Evolutionary conservation across 2,888 invertebrate species (phyloP).

Genomic region (Drosophila bunnanda): DNA sequence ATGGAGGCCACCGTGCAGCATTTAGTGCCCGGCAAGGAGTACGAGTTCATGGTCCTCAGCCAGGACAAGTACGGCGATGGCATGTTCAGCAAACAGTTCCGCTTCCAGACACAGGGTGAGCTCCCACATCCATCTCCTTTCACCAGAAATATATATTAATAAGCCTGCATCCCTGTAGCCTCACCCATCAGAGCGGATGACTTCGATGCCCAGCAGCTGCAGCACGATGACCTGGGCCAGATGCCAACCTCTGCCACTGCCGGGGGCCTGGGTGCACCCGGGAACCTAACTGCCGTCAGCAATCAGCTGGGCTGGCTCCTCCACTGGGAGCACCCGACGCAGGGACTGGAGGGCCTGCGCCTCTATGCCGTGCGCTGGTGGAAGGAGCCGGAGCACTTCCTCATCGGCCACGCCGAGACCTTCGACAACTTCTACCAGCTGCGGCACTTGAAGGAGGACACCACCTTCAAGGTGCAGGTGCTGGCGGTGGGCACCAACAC

Average conservation of each 20-base stretch:
- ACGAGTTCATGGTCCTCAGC: slow-evolving; percentile 96
- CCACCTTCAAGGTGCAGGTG: slow-evolving; percentile 90
- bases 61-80: slow-evolving; percentile 95
- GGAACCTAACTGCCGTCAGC: slow-evolving; percentile 89
- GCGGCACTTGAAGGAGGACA: slow-evolving; percentile 89
- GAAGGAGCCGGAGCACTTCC: slow-evolving; percentile 87
- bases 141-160: neutral
- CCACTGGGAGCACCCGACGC: slow-evolving; percentile 89
- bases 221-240: slow-evolving; percentile 56
- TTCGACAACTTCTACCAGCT: slow-evolving; percentile 90
- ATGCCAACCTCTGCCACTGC: slow-evolving; percentile 37
- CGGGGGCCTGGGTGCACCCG: slow-evolving; percentile 85
- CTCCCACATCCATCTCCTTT: neutral
- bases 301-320: slow-evolving; percentile 91
- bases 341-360: slow-evolving; percentile 86
- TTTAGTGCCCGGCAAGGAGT: slow-evolving; percentile 90
- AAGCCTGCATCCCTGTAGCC: slow-evolving; percentile 20
- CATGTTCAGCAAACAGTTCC: slow-evolving; percentile 93
- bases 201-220: slow-evolving; percentile 56
- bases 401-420: slow-evolving; percentile 89
- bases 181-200: slow-evolving; percentile 54
- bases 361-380: slow-evolving; percentile 90
- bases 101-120: slow-evolving; percentile 89
- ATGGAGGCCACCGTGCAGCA: slow-evolving; percentile 92
- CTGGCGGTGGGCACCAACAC: slow-evolving; percentile 87